Conservation (phyloP, 2,888 invertebrate species). For the Mayetiola destructor region DNA sequence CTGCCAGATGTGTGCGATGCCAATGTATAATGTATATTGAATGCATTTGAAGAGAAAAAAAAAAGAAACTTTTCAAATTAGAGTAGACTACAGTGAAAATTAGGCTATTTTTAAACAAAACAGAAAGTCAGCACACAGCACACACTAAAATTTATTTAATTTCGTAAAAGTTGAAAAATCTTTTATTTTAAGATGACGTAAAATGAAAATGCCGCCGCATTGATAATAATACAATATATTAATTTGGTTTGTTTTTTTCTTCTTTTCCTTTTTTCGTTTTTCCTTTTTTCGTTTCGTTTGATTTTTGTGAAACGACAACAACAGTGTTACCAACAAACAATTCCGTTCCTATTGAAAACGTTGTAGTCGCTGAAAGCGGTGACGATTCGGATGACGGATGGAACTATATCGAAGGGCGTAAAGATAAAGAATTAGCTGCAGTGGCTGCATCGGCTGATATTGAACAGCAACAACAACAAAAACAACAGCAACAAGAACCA, state of each 20-base stretch:
- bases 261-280: background rate
- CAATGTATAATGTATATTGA: too few species aligned
- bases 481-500: background rate
- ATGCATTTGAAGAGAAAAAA: too few species aligned
- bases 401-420: constrained; percentile 63
- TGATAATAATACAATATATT: background rate
- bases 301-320: background rate
- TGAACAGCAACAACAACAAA: too few species aligned
- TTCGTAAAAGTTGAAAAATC: background rate
- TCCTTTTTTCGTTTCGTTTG: background rate
- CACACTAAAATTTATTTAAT: too few species aligned
- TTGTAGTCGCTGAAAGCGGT: constrained; percentile 45
- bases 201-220: background rate
- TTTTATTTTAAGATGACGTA: background rate
- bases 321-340: background rate
- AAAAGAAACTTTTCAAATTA: too few species aligned
- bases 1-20: too few species aligned
- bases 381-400: constrained; percentile 78
- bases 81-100: too few species aligned
- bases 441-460: background rate
- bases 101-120: too few species aligned
- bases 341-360: constrained; percentile 22
- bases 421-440: constrained; percentile 41
- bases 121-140: too few species aligned
- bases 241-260: background rate